Evolutionary conservation across 2,797 vertebrate genomes (phyloP).

Genomic region (Apogon hyalosoma): DNA sequence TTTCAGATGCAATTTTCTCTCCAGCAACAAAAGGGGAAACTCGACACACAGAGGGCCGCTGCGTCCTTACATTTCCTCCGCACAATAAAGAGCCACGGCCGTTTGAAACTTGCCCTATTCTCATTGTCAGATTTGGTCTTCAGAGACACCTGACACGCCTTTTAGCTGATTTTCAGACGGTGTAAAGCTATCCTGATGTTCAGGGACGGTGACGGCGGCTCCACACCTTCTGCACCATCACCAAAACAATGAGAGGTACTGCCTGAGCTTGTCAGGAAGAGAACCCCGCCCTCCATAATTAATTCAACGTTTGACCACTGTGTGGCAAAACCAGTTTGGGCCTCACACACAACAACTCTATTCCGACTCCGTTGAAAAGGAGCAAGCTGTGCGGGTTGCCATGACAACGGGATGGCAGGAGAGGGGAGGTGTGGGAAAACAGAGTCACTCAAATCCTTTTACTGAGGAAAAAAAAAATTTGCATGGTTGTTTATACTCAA

Average conservation of each 20-base stretch:
- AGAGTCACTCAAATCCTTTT: slow-evolving; percentile 3
- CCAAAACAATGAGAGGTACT: slow-evolving; percentile 19
- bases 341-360: slow-evolving; percentile 35
- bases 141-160: slow-evolving; percentile 27
- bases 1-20: slow-evolving; percentile 68
- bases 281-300: slow-evolving; percentile 1
- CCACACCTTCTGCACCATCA: not conserved
- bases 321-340: slow-evolving; percentile 32
- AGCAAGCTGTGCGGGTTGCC: slow-evolving; percentile 47
- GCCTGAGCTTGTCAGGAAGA: slow-evolving; percentile 3
- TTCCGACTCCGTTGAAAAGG: slow-evolving; percentile 17
- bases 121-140: slow-evolving; percentile 25
- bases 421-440: slow-evolving; percentile 13
- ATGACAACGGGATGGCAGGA: slow-evolving; percentile 36
- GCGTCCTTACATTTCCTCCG: slow-evolving; percentile 37
- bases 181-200: not conserved
- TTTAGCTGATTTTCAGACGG: not conserved
- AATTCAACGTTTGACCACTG: slow-evolving; percentile 15
- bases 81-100: slow-evolving; percentile 32
- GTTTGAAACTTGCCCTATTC: slow-evolving; percentile 21
- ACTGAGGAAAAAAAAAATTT: not conserved
- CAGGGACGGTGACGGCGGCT: not conserved
- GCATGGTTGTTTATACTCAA: slow-evolving; percentile 11
- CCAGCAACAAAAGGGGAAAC: slow-evolving; percentile 76
- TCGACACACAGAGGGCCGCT: slow-evolving; percentile 49